Evolutionary conservation across 1,140 invertebrate genomes (phyloP).

Genomic region (Pygmarrhopalites habei): DNA sequence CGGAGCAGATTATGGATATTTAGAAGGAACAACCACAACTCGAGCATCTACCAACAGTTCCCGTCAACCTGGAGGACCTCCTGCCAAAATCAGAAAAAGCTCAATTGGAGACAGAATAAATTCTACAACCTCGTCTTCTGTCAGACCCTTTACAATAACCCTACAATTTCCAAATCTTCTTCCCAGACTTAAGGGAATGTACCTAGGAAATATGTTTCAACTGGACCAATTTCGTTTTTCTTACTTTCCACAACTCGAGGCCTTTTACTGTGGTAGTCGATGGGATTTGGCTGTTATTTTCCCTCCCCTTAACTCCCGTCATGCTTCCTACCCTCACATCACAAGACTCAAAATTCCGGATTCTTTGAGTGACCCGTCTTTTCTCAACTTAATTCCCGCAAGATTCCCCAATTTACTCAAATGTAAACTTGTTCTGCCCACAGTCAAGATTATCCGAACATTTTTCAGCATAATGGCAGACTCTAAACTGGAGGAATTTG

Average conservation of each 20-base stretch:
- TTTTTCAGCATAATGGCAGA: slow-evolving; percentile 24
- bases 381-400: slow-evolving; percentile 14
- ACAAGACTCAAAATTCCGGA: slow-evolving; percentile 29
- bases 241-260: slow-evolving; percentile 7
- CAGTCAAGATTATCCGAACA: slow-evolving; percentile 12
- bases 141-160: slow-evolving; percentile 10
- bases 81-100: neutral
- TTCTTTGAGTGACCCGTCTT: slow-evolving; percentile 23
- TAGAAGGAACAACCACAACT: no score
- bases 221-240: slow-evolving; percentile 25
- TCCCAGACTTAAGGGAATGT: slow-evolving; percentile 4
- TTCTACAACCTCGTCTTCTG: slow-evolving; percentile 4
- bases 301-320: neutral
- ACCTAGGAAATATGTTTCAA: slow-evolving; percentile 26
- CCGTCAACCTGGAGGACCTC: no score
- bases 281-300: slow-evolving; percentile 27
- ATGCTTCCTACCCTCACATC: neutral
- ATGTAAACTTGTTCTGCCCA: slow-evolving; percentile 21
- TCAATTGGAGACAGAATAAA: slow-evolving; percentile 7
- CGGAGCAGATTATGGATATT: slow-evolving; percentile 18
- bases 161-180: slow-evolving; percentile 13
- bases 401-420: slow-evolving; percentile 20
- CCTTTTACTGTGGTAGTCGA: slow-evolving; percentile 20
- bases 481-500: slow-evolving; percentile 16
- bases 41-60: no score